These are phyloP conservation scores for Paramisgurnus dabryanus DNA, from an alignment of 2,113 vertebrate species.

Conservation along the genomic window DNA sequence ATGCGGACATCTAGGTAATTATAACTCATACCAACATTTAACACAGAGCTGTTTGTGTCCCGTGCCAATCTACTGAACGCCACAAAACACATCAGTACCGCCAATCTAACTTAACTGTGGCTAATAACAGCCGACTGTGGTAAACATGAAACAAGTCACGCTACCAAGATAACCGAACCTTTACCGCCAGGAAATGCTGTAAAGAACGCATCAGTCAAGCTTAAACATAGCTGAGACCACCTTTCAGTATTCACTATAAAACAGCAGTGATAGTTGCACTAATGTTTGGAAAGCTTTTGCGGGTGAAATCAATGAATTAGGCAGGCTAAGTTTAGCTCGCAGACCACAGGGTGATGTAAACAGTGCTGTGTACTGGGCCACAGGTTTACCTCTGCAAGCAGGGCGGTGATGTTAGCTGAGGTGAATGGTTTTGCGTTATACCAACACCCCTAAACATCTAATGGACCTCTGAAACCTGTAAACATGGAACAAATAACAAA, in stretches of 20 bases:
- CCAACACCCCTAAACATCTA: slow-evolving; percentile 24
- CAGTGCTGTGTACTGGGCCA: neutral
- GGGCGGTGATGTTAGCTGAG: slow-evolving; percentile 12
- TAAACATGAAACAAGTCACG: slow-evolving; percentile 29
- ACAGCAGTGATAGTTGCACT: slow-evolving; percentile 14
- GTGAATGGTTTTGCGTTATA: slow-evolving; percentile 24
- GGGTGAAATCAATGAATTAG: slow-evolving; percentile 35
- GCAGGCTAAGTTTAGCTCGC: slow-evolving; percentile 38
- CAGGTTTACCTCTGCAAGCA: slow-evolving; percentile 27
- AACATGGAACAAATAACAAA: slow-evolving; percentile 34
- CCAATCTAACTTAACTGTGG: slow-evolving; percentile 37
- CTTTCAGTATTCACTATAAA: slow-evolving; percentile 19
- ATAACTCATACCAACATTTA: slow-evolving; percentile 12
- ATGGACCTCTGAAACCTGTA: slow-evolving; percentile 11
- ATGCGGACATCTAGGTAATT: slow-evolving; percentile 8
- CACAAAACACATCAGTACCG: slow-evolving; percentile 41
- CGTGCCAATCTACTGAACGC: slow-evolving; percentile 14
- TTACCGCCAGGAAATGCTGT: neutral
- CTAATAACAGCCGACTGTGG: slow-evolving; percentile 17
- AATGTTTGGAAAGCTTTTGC: slow-evolving; percentile 48
- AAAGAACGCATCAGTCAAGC: neutral
- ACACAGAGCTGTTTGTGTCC: slow-evolving; percentile 27
- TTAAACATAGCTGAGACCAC: neutral
- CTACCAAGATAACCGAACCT: neutral
- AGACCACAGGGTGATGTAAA: slow-evolving; percentile 31